Evolutionary conservation across 1,140 invertebrate species (phyloP), one percentile per base, ranked within the genome.

Genomic region (Camponotus floridanus): DNA sequence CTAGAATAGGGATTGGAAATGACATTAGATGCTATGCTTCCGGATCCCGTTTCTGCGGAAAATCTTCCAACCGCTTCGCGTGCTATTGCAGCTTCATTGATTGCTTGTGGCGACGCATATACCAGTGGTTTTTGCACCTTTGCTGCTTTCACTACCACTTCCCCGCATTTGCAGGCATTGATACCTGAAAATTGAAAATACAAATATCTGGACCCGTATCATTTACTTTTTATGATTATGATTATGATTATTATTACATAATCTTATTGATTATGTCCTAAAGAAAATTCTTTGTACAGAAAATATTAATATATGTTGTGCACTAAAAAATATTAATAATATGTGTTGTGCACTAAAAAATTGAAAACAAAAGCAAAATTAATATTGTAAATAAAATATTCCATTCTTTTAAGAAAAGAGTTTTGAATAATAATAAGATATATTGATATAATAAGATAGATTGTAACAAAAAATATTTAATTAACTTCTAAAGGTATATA

Each of bases 61-160:
- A 70, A 11, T 70, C 21, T 71, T 33, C 51, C 48, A 59, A 42
- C 11, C 11, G 26, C 76, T 51, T 71, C 68, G 3, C 73, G 68
- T 42, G 42, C 57, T 9, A 5, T 42, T 33, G 73, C 86, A 62
- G 86, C 90, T 62, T 89, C 36, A 2, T 87, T 91, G 26, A 91
- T 91, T 3, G 76, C 64, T 64, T 87, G 39, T 1, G 91, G 88
- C 1, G 87, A 76, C 3, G 76, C 86, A 8, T 73, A 85, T 9
- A 65, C 67, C 4, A 36, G 36, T 5, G 88, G 89, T n/a, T 81
- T 89, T 11, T 78, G 61, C 9, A 85, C 7, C 62, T 91, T 86
- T 0, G 74, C 62, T 8, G 91, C 90, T 86, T 87, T 86, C 3
- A 92, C 91, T 0, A 90, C 57, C 0, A 89, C 15, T 0, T 88